phyloP scores from a whole-genome alignment of 2,797 vertebrate species.

The Enteromius viviparus region DNA sequence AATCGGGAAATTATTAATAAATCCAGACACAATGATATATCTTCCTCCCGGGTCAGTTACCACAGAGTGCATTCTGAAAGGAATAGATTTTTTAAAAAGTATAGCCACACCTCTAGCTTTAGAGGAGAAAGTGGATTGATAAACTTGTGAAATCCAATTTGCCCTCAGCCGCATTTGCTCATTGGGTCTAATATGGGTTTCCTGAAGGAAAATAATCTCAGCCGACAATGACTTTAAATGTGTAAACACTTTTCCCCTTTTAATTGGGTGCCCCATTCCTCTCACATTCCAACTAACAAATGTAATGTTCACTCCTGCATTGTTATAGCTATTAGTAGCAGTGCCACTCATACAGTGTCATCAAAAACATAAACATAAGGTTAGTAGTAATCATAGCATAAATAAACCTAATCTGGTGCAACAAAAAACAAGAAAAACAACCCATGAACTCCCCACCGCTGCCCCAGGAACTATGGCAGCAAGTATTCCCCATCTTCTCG shows the following conservation, averaged over 20 bases:
- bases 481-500: slow-evolving; percentile 7
- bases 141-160: not conserved
- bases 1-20: not conserved
- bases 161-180: not conserved
- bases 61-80: not conserved
- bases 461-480: not conserved
- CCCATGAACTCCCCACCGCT: not conserved
- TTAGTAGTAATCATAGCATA: not conserved
- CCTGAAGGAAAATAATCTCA: not conserved
- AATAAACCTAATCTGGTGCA: not conserved
- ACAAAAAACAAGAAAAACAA: not conserved
- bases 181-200: not conserved
- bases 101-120: slow-evolving; percentile 8
- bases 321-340: not conserved
- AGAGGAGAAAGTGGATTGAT: not conserved
- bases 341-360: not conserved
- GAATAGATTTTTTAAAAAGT: not conserved
- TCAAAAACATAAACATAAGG: not conserved
- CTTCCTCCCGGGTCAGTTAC: not conserved
- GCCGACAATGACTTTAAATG: not conserved
- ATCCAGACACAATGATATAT: not conserved
- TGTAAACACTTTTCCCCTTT: not conserved
- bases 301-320: not conserved
- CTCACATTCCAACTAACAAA: not conserved
- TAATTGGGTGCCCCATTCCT: not conserved